Evolutionary conservation across 2,797 vertebrate genomes (phyloP), one percentile per base, ranked within the genome.

Genomic region (Clamator glandarius): DNA sequence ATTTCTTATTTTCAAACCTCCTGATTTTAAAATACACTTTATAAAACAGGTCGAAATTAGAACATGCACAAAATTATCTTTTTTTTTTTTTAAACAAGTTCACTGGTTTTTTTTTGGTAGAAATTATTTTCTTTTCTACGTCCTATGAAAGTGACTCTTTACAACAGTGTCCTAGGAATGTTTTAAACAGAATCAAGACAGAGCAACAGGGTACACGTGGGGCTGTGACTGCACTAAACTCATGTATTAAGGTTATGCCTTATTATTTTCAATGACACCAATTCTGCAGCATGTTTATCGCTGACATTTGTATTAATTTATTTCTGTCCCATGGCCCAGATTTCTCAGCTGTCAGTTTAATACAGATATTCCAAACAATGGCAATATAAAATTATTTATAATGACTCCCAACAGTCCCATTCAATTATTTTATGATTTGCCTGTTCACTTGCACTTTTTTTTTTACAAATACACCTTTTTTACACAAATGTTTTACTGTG

Each of bases 301-400:
- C 52, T 50, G 55, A 78, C 42, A 50, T 78, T 91, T 44, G 9
- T 51, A 67, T 36, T 39, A 28, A 11, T 70, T 76, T 82, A 25
- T n/a, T 63, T 52, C 29, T 42, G 18, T 35, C 57, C 46, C 29
- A 35, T 28, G 67, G 63, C 59, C 36, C 63, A 54, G 48, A 52
- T 67, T 89, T 33, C 31, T 90, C 84, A 84, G 31, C 26, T 92
- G 50, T 24, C 81, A 31, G 18, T 91, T 84, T 69, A 68, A 80
- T 64, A 11, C 41, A 84, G 26, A 28, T n/a, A 72, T 83, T 77
- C 44, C 41, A 81, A 93, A 52, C 35, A 79, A 55, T 18, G 5
- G 36, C 29, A 87, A 84, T 73, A 76, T 68, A 16, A 28, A 26
- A 29, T 23, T 31, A 68, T 81, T 90, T 61, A 31, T 64, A 77